These are phyloP conservation scores for Octonoba sinensis DNA, from an alignment of 2,888 invertebrate species.

Conservation along the genomic window DNA sequence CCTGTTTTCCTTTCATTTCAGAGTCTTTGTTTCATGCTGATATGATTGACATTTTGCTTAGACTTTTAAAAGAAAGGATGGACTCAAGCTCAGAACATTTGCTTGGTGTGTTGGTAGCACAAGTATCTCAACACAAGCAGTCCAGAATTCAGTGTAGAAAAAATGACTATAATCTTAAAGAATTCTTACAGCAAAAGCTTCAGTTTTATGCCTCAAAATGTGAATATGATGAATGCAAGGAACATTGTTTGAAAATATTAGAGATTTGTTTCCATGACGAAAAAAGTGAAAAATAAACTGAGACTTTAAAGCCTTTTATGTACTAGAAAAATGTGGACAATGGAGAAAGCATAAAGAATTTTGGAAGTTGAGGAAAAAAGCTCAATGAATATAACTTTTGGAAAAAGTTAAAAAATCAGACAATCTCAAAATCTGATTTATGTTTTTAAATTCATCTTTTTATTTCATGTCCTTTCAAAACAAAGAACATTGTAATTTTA, in stretches of 20 bases:
- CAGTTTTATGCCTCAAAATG: conserved; percentile 71
- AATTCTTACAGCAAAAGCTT: conserved; percentile 71
- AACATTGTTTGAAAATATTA: conserved; percentile 68
- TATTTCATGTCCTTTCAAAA: too few relatives aligned
- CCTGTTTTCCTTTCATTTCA: conserved; percentile 2
- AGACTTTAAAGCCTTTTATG: too few relatives aligned
- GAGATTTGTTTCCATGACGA: conserved; percentile 60
- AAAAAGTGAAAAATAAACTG: conserved; percentile 1
- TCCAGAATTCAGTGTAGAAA: conserved; percentile 72
- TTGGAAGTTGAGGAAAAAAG: too few relatives aligned
- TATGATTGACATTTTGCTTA: conserved; percentile 71
- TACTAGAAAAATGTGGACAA: too few relatives aligned
- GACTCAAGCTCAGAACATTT: conserved; percentile 74
- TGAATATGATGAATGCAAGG: conserved; percentile 71
- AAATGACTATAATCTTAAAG: conserved; percentile 72
- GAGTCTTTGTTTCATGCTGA: conserved; percentile 71
- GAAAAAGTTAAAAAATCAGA: too few relatives aligned
- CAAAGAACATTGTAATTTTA: too few relatives aligned
- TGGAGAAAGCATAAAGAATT: too few relatives aligned
- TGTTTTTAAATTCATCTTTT: too few relatives aligned
- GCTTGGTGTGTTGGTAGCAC: conserved; percentile 72
- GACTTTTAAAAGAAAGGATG: conserved; percentile 70
- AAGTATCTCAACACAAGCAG: conserved; percentile 72
- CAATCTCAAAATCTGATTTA: too few relatives aligned
- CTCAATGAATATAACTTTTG: too few relatives aligned